phyloP scores from a whole-genome alignment of 1,140 invertebrate species.

The Drosophila subpulchrella region DNA sequence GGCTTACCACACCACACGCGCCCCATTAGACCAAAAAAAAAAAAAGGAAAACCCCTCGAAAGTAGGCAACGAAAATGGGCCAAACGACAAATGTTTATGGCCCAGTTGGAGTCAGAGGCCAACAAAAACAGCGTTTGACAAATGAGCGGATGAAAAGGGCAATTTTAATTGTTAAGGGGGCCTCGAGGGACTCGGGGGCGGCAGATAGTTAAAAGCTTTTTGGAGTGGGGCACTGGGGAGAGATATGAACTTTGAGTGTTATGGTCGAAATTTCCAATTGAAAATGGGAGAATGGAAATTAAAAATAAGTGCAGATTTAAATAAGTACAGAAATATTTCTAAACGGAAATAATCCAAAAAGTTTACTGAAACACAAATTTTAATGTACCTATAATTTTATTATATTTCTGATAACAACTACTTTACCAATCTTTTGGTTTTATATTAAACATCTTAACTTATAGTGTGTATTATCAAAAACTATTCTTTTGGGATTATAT shows the following conservation, averaged over 20 bases:
- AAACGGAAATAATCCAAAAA: neutral
- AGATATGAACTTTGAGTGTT: constrained; percentile 18
- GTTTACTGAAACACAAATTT: neutral
- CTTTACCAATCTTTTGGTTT: neutral
- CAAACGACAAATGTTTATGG: constrained; percentile 47
- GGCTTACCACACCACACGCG: constrained; percentile 46
- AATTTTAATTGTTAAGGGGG: constrained; percentile 38
- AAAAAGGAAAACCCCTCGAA: constrained; percentile 1
- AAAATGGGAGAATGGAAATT: constrained; percentile 4
- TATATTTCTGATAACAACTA: too few relatives aligned
- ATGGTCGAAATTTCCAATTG: constrained; percentile 11
- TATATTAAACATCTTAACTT: neutral
- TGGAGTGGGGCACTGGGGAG: neutral
- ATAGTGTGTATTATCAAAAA: too few relatives aligned
- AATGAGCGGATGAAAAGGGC: constrained; percentile 31
- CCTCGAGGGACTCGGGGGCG: too few relatives aligned
- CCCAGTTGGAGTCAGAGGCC: constrained; percentile 28
- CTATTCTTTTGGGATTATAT: too few relatives aligned
- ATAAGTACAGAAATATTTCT: neutral
- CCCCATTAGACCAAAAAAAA: constrained; percentile 15
- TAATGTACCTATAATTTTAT: neutral
- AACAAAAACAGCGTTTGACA: constrained; percentile 37
- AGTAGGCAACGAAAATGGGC: constrained; percentile 55
- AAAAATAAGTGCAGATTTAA: neutral
- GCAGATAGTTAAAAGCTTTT: constrained; percentile 7